Evolutionary conservation across 2,888 invertebrate species (phyloP).

Genomic region (Lutraria lutraria): DNA sequence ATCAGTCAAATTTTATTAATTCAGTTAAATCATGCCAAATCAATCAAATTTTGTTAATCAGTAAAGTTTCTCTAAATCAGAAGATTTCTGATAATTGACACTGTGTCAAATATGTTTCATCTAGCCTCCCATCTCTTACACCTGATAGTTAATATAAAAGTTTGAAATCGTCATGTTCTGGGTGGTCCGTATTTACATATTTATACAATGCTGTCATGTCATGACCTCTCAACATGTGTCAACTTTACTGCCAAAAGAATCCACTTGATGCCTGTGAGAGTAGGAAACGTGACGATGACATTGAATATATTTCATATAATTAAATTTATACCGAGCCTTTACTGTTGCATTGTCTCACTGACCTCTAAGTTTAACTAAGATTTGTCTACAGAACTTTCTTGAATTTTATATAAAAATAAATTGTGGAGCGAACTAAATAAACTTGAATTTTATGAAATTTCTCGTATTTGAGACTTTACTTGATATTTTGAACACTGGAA

Average conservation of each 20-base stretch:
- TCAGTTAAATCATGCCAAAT: too few relatives aligned
- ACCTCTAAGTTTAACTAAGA: neutral
- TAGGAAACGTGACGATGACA: neutral
- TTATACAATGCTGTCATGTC: conserved; percentile 20
- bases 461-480: too few relatives aligned
- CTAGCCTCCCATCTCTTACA: neutral
- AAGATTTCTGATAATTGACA: too few relatives aligned
- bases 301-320: neutral
- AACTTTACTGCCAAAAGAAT: neutral
- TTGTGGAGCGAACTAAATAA: too few relatives aligned
- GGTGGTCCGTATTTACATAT: conserved; percentile 34
- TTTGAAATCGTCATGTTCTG: neutral
- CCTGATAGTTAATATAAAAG: neutral
- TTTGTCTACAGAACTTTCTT: too few relatives aligned
- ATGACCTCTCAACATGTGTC: neutral
- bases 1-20: too few relatives aligned
- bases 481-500: too few relatives aligned
- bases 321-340: neutral
- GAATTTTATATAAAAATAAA: too few relatives aligned
- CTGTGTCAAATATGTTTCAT: neutral
- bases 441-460: too few relatives aligned
- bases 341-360: neutral
- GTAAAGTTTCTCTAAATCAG: too few relatives aligned
- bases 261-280: neutral
- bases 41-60: too few relatives aligned